phyloP scores from a whole-genome alignment of 2,888 invertebrate species.

The Actias luna region DNA sequence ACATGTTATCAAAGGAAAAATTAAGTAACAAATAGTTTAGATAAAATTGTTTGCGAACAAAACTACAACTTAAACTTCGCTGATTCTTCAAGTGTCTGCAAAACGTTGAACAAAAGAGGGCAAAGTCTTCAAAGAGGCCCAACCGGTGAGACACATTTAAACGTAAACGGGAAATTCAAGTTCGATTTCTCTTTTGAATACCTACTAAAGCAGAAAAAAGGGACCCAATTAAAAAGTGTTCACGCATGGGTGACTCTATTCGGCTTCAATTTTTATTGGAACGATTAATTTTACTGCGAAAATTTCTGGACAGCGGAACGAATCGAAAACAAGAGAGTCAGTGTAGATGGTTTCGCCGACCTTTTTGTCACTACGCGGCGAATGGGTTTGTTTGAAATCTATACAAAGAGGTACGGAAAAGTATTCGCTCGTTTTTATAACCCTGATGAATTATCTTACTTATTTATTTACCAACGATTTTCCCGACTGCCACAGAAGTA shows the following conservation, averaged over 20 bases:
- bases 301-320: conserved; percentile 79
- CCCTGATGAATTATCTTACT: conserved; percentile 64
- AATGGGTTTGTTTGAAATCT: conserved; percentile 68
- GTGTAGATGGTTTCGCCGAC: conserved; percentile 55
- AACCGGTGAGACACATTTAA: conserved; percentile 23
- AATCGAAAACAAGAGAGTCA: conserved; percentile 68
- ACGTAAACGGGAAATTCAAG: conserved; percentile 50
- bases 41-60: neutral
- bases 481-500: too few relatives aligned
- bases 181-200: conserved; percentile 68
- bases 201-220: conserved; percentile 67
- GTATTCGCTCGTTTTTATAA: conserved; percentile 47
- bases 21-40: neutral
- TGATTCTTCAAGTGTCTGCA: conserved; percentile 28
- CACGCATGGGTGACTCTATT: conserved; percentile 76
- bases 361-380: conserved; percentile 71
- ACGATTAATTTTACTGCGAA: conserved; percentile 81
- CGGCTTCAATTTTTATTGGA: conserved; percentile 76
- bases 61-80: conserved; percentile 22
- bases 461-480: too few relatives aligned
- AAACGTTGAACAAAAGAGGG: conserved; percentile 21
- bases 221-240: conserved; percentile 79
- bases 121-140: conserved; percentile 18
- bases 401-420: conserved; percentile 67
- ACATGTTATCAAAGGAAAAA: neutral